Conservation (phyloP, 2,113 vertebrate species). For the Petromus typicus region DNA sequence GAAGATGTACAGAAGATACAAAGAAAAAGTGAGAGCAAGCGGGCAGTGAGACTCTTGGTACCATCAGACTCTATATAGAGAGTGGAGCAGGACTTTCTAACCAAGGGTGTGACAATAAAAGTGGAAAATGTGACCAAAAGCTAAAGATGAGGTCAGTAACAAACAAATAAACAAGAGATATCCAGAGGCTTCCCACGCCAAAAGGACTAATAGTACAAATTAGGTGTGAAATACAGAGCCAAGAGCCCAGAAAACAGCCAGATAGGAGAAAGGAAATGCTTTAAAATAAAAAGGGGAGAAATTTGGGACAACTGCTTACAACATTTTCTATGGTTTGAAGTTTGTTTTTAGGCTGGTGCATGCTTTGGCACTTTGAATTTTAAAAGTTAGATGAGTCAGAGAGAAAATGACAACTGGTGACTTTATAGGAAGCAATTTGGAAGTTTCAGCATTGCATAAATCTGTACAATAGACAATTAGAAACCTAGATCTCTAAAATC, state of each 20-base stretch:
- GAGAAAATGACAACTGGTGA: neutral
- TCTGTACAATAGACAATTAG: neutral
- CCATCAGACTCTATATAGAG: neutral
- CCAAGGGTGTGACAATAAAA: neutral
- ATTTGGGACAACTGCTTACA: neutral
- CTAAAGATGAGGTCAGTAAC: neutral
- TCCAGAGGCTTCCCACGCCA: slow-evolving; percentile 6
- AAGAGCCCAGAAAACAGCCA: neutral
- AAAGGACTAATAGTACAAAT: neutral
- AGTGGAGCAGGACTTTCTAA: neutral
- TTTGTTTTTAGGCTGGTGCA: neutral
- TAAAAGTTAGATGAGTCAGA: neutral
- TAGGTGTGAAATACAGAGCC: neutral
- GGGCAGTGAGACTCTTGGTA: neutral
- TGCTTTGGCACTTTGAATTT: neutral
- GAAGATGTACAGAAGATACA: neutral
- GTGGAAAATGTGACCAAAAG: slow-evolving; percentile 2
- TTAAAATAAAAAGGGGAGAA: neutral
- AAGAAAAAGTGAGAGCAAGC: neutral
- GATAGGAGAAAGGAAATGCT: neutral
- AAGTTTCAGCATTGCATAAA: neutral
- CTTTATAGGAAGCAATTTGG: neutral
- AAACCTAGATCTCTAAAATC: neutral
- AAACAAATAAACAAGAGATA: neutral
- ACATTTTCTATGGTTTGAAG: neutral